Evolutionary conservation across 2,888 invertebrate genomes (phyloP), one percentile per base, ranked within the genome.

Genomic region (Tiphia femorata): DNA sequence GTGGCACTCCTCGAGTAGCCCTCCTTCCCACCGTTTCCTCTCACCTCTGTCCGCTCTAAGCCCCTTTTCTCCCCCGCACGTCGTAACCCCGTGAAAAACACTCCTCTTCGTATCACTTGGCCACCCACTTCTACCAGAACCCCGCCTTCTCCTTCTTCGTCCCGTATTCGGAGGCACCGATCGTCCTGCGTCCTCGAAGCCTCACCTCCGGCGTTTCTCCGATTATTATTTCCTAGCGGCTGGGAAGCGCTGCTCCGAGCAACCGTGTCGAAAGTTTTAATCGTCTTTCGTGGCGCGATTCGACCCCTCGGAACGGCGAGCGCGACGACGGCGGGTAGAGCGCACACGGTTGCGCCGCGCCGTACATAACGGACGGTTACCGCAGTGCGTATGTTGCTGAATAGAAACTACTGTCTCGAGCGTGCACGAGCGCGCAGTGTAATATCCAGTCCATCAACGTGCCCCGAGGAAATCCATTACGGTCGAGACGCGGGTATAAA

Each of bases 1-100:
- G 65, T 70, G 64, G 54, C 53, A 52, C 58, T 63, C 54, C 60
- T 61, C 57, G 47, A 49, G 27, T 29, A 37, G n/a, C 43, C 49
- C 50, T 47, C 49, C n/a, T n/a, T 37, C 20, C 37, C 38, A 7
- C 41, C 46, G 35, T 30, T 51, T 37, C 58, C 50, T 61, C 41
- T 41, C 44, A 19, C n/a, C 40, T 38, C n/a, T 35, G 10, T n/a
- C 35, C 17, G 5, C 16, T 51, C 52, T 41, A 25, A 44, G 20
- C 44, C 10, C 35, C 42, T 46, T 52, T 41, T 49, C 49, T 27
- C 19, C 2, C 23, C 35, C 43, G n/a, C 7, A n/a, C 40, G n/a
- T n/a, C n/a, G n/a, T n/a, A n/a, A n/a, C 21, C 14, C 29, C 25
- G 14, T n/a, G n/a, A n/a, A n/a, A n/a, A n/a, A n/a, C n/a, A n/a